Evolutionary conservation across 2,888 invertebrate genomes (phyloP), one percentile per base, ranked within the genome.

Genomic region (Odontomyia ornata): DNA sequence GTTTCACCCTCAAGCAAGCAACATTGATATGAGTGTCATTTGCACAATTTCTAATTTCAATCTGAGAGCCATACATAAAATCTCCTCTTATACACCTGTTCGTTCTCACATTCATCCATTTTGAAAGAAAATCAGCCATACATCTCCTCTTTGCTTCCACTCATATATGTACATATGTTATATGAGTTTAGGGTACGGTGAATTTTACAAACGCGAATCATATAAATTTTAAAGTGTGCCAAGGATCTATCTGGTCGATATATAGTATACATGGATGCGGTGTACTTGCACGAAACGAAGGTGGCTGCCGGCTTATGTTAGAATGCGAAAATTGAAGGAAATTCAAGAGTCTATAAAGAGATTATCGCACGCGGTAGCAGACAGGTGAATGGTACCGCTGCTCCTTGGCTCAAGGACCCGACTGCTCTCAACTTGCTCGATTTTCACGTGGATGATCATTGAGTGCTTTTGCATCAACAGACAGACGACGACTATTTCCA

Each of bases 41-140:
- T 64, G 64, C 64, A 64, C 64, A 64, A 27, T 64, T 64, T 64
- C 64, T 64, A 25, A 64, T 64, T 64, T 64, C 64, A 64, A 25
- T n/a, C 15, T 25, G 18, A 64, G 64, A 15, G 28, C 64, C 18
- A 28, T 27, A 28, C 28, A 64, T 60, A 23, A 60, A 60, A 60
- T 60, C 60, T 13, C 60, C 25, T 25, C 52, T 52, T 52, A 18
- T 52, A 4, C 52, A 52, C 52, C 52, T 52, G 52, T 52, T 52
- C 52, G 18, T 15, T 52, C 18, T 52, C 36, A 36, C 52, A 52
- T 52, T 18, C 13, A 15, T 15, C 52, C 52, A 23, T n/a, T n/a
- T n/a, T n/a, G n/a, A n/a, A n/a, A n/a, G 21, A 11, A 21, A 57
- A 57, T n/a, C 18, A 9, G 3, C 18, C 57, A n/a, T 23, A 25